Percentiles rank a stretch among this genome's conserved stretches.
phyloP scores from a whole-genome alignment of 2,888 invertebrate genomes.

The Coecobrya sp. region DNA sequence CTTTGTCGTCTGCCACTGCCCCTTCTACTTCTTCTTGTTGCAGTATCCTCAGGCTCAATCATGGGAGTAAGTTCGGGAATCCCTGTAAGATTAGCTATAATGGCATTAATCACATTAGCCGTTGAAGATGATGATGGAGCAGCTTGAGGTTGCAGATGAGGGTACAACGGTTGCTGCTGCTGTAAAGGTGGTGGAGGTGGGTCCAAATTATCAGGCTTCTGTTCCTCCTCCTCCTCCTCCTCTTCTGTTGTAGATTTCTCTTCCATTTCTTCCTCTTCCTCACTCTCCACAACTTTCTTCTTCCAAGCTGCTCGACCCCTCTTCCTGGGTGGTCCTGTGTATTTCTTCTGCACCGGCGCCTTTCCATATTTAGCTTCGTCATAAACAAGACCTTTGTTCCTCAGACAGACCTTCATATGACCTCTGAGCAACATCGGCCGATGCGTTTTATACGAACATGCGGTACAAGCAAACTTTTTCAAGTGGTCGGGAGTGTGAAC shows the following conservation, averaged over 20 bases:
- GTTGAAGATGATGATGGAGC: background rate
- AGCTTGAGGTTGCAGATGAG: background rate
- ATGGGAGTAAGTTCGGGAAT: background rate
- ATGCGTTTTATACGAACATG: conserved; percentile 33
- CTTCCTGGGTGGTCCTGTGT: background rate
- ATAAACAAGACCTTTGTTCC: conserved; percentile 9
- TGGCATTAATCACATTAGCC: background rate
- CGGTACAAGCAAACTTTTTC: conserved; percentile 32
- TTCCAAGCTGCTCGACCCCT: background rate
- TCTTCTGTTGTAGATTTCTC: conserved; percentile 1
- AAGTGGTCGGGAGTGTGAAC: conserved; percentile 34
- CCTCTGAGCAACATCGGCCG: background rate
- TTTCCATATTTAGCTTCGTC: background rate
- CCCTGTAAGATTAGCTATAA: background rate
- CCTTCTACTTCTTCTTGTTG: background rate
- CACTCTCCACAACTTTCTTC: background rate
- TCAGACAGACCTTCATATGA: conserved; percentile 25
- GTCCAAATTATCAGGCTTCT: too few relatives aligned
- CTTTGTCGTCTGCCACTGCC: background rate
- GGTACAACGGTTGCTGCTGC: background rate
- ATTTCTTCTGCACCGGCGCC: background rate
- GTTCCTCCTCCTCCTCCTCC: background rate
- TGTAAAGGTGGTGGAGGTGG: too few relatives aligned
- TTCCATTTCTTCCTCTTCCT: conserved; percentile 28
- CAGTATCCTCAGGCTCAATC: background rate